phyloP scores from a whole-genome alignment of 1,140 invertebrate species.

The Chymomyza costata region DNA sequence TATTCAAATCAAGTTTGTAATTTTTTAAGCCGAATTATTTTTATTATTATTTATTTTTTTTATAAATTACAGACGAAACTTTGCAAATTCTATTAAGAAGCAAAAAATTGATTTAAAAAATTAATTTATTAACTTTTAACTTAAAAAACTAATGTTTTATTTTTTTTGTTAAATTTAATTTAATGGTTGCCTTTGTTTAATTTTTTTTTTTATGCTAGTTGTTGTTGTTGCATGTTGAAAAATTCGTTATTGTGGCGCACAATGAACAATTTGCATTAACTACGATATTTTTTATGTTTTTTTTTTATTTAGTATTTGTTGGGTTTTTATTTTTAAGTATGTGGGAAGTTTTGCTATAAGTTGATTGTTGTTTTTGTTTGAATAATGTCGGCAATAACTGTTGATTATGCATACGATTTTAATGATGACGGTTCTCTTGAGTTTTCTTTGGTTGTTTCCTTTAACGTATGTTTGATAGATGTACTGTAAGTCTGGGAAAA shows the following conservation, averaged over 20 bases:
- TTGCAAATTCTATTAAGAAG: too few species aligned
- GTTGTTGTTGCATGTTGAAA: slow-evolving; percentile 16
- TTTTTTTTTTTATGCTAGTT: slow-evolving; percentile 21
- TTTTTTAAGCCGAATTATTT: slow-evolving; percentile 4
- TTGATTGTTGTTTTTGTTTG: slow-evolving; percentile 57
- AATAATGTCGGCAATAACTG: slow-evolving; percentile 30
- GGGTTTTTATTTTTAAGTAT: too few species aligned
- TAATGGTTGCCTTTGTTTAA: slow-evolving; percentile 16
- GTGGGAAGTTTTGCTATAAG: slow-evolving; percentile 23
- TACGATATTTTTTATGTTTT: too few species aligned
- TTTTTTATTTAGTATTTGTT: too few species aligned
- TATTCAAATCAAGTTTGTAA: slow-evolving; percentile 49
- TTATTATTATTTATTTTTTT: slow-evolving; percentile 7
- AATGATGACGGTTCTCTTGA: slow-evolving; percentile 57
- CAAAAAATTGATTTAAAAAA: too few species aligned
- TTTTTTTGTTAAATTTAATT: slow-evolving; percentile 5
- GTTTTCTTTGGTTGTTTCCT: slow-evolving; percentile 51
- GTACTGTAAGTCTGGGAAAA: slow-evolving; percentile 34
- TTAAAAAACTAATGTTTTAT: too few species aligned
- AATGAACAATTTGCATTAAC: slow-evolving; percentile 60
- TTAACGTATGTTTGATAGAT: slow-evolving; percentile 44
- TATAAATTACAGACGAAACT: too few species aligned
- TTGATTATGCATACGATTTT: slow-evolving; percentile 60
- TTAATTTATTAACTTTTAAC: slow-evolving; percentile 4
- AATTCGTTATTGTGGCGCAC: slow-evolving; percentile 21